Evolutionary conservation across 2,797 vertebrate genomes (phyloP).

Genomic region (Threskiornis aethiopicus): DNA sequence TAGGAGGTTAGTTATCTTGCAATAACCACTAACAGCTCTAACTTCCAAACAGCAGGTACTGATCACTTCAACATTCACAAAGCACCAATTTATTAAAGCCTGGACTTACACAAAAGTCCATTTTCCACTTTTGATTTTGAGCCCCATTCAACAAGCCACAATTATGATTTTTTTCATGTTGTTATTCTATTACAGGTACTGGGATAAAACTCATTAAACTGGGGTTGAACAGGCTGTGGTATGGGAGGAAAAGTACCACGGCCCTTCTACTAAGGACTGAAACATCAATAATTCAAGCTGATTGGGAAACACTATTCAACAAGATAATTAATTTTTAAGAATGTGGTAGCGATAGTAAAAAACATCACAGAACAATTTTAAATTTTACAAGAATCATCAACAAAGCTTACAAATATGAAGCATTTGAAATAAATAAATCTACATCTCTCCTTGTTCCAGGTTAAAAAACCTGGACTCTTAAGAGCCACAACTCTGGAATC

Average conservation of each 20-base stretch:
- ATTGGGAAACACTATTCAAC: constrained; percentile 83
- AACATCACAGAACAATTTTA: constrained; percentile 68
- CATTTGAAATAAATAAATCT: neutral
- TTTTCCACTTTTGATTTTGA: neutral
- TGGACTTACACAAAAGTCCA: neutral
- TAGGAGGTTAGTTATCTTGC: neutral
- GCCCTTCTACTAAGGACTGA: constrained; percentile 75
- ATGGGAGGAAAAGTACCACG: constrained; percentile 62
- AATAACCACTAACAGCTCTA: neutral
- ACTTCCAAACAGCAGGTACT: neutral
- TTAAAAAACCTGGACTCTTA: neutral
- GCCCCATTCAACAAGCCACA: neutral
- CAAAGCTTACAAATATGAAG: constrained; percentile 35
- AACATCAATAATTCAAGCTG: constrained; percentile 85
- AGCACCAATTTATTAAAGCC: neutral
- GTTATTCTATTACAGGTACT: constrained; percentile 59
- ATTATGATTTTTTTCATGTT: constrained; percentile 23
- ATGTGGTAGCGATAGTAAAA: constrained; percentile 66
- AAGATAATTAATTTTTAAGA: constrained; percentile 84
- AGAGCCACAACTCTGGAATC: neutral
- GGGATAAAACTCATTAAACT: constrained; percentile 34
- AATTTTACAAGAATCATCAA: constrained; percentile 41
- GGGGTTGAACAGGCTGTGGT: constrained; percentile 57
- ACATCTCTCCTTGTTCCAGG: neutral
- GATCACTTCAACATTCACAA: neutral